Evolutionary conservation across 1,140 invertebrate species (phyloP), one percentile per base, ranked within the genome.

Genomic region (Meloidogyne chitwoodi): DNA sequence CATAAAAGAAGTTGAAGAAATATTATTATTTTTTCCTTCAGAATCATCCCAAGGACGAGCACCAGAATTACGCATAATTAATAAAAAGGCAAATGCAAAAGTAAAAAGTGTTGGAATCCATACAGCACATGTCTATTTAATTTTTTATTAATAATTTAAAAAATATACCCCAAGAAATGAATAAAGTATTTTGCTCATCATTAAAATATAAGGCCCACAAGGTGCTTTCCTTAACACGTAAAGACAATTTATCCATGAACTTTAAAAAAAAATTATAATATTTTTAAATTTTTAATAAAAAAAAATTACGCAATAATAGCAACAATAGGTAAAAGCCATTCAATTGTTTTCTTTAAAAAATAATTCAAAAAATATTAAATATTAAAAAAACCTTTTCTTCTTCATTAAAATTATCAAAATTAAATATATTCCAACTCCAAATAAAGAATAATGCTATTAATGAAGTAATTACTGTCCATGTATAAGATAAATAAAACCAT

Each of bases 401-500:
- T 29, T 77, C 64, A 61, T 81, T 62, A 63, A 72, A 81, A 66
- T 83, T 64, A 56, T 82, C 81, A 64, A 84, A 81, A 44, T 77
- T 82, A 61, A 82, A 82, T 38, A 82, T 19, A n/a, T 78, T 66
- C 24, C 44, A 78, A 48, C 62, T 74, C 82, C 82, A 82, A 38
- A 82, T 68, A 61, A 68, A 82, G 14, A 82, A 72, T 66, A 84
- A 66, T 62, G 81, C 84, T 14, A 81, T 56, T 12, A 65, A 41
- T 48, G 81, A 84, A 44, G 81, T 82, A 29, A 79, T 56, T 68
- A 82, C 41, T 10, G 62, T 76, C 64, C 77, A 82, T 14, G 71
- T 26, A 70, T 82, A 82, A n/a, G 81, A 82, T n/a, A 83, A 27
- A 26, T 61, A 41, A 68, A 82, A 82, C 81, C 82, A 84, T 11